Evolutionary conservation across 1,140 invertebrate species (phyloP), one percentile per base, ranked within the genome.

Genomic region (Rhopalosiphum padi): DNA sequence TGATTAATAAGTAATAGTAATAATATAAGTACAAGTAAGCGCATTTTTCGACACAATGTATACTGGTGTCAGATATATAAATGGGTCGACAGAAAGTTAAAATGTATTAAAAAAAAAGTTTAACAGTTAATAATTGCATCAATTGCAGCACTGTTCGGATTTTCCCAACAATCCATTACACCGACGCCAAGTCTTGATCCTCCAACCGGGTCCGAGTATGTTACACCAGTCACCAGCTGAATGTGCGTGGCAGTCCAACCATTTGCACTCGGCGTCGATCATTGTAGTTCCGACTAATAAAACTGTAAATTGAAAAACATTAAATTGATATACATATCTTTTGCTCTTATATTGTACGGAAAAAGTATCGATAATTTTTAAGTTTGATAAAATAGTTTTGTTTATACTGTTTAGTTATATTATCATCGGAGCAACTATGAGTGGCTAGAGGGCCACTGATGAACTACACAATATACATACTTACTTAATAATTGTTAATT

Each of bases 191-290:
- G 5, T 30, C n/a, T 91, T 91, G 22, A 91, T 60, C 22, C 25
- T 91, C 55, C 68, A 91, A 1, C 60, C 60, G 53, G 90, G 90
- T 77, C 90, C 90, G 1, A 91, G 55, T 30, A 91, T 82, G 53
- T 91, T 91, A 46, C 90, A 91, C 90, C 90, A 91, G 68, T 91
- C 60, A 8, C 90, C 90, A 11, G 90, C 6, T 8, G 90, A 91
- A 77, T 91, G 90, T n/a, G 68, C 90, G 41, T 91, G 90, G 5
- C 90, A 91, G 46, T 82, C 90, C 15, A 82, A 11, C 90, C 90
- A 91, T 8, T n/a, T 23, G 55, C 90, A 91, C 41, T n/a, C 90
- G 4, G 55, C 90, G n/a, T 91, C 53, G 9, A 43, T 48, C 21
- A 21, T n/a, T n/a, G 53, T 60, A 21, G 25, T 18, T 8, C 4